Evolutionary conservation across 2,888 invertebrate genomes (phyloP).

Genomic region (Listrodromus nycthemerus): DNA sequence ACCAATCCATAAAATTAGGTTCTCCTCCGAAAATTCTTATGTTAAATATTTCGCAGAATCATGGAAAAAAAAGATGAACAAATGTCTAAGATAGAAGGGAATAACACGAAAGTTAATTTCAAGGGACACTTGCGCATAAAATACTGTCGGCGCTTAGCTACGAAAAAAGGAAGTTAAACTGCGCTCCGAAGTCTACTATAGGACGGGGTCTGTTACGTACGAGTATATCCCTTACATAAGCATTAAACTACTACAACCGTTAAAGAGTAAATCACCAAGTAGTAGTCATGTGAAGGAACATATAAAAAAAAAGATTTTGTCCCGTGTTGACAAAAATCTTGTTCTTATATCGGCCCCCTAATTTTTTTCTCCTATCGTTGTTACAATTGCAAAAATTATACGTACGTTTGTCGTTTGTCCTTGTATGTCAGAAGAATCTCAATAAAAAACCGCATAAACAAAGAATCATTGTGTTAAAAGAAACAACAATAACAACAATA

Average conservation of each 20-base stretch:
- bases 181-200: conserved; percentile 58
- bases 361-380: conserved; percentile 64
- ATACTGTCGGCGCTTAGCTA: conserved; percentile 43
- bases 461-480: conserved; percentile 63
- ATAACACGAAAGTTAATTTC: conserved; percentile 16
- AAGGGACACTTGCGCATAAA: conserved; percentile 12
- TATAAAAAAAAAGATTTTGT: conserved; percentile 39
- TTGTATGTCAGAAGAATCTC: conserved; percentile 79
- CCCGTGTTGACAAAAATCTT: conserved; percentile 53
- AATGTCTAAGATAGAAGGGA: conserved; percentile 2
- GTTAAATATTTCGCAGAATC: not conserved
- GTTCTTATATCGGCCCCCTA: conserved; percentile 33
- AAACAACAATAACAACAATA: conserved; percentile 36
- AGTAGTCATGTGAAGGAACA: conserved; percentile 38
- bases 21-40: not conserved
- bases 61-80: conserved; percentile 3
- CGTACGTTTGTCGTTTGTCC: conserved; percentile 80
- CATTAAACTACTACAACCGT: conserved; percentile 47
- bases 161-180: conserved; percentile 17
- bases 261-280: conserved; percentile 54
- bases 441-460: conserved; percentile 77
- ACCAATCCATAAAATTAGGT: conserved; percentile 29
- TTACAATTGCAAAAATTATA: conserved; percentile 75
- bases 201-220: conserved; percentile 55
- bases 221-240: conserved; percentile 52